Evolutionary conservation across 2,888 invertebrate genomes (phyloP).

Genomic region (Philhelius pedissequus): DNA sequence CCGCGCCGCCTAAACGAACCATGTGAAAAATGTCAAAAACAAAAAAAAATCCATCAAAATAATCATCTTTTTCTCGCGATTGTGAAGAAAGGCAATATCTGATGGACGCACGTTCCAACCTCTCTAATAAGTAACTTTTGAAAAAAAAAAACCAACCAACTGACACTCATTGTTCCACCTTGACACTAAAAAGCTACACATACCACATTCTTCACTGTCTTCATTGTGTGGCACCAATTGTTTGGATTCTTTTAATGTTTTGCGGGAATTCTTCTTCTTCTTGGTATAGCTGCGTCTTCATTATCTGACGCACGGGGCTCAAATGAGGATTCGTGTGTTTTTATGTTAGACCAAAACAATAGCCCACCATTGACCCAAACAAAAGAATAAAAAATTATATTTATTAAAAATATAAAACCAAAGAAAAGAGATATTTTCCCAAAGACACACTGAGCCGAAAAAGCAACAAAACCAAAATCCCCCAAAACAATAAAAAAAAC

Average conservation of each 20-base stretch:
- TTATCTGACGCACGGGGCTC: not conserved
- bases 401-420: slow-evolving; percentile 43
- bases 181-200: slow-evolving; percentile 68
- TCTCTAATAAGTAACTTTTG: slow-evolving; percentile 46
- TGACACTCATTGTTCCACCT: slow-evolving; percentile 57
- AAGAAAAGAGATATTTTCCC: slow-evolving; percentile 18
- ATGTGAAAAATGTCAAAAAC: slow-evolving; percentile 7
- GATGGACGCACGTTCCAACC: slow-evolving; percentile 58
- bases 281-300: not conserved
- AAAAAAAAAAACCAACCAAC: slow-evolving; percentile 2
- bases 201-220: slow-evolving; percentile 60
- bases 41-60: slow-evolving; percentile 37
- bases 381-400: slow-evolving; percentile 26
- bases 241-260: slow-evolving; percentile 42
- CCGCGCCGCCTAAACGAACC: not conserved
- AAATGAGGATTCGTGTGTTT: slow-evolving; percentile 19
- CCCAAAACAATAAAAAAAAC: slow-evolving; percentile 58
- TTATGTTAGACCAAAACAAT: slow-evolving; percentile 36
- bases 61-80: slow-evolving; percentile 23
- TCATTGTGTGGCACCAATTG: slow-evolving; percentile 55
- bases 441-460: slow-evolving; percentile 36
- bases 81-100: slow-evolving; percentile 55
- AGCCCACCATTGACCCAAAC: slow-evolving; percentile 10
- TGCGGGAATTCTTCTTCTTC: slow-evolving; percentile 10
- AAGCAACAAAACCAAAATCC: slow-evolving; percentile 47